These are phyloP conservation scores for Phoeniculus purpureus DNA, from an alignment of 2,797 vertebrate genomes.

Conservation along the genomic window DNA sequence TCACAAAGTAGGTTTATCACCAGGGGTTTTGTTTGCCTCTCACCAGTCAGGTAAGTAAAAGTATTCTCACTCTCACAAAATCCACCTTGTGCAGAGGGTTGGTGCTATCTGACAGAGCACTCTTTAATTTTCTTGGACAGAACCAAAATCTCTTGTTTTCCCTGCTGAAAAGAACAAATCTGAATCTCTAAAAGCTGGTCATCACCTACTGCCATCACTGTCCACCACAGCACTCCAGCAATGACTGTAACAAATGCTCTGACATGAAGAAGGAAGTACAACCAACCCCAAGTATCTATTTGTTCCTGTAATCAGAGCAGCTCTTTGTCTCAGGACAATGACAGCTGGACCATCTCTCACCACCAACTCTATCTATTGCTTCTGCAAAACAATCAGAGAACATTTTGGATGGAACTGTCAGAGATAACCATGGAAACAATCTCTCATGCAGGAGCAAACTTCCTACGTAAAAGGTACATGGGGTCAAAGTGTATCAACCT, in stretches of 20 bases:
- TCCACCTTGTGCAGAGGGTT: not conserved
- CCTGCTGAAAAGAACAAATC: not conserved
- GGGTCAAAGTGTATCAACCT: not conserved
- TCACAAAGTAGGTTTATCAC: not conserved
- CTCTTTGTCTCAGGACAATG: not conserved
- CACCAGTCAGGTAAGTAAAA: not conserved
- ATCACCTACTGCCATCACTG: not conserved
- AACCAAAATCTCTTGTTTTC: not conserved
- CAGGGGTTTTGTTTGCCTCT: conserved; percentile 1
- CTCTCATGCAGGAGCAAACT: not conserved
- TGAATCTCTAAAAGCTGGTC: not conserved
- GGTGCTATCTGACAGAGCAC: not conserved
- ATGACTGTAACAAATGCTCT: not conserved
- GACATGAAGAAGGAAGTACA: not conserved
- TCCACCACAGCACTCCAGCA: not conserved
- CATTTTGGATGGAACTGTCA: not conserved
- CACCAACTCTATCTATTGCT: not conserved
- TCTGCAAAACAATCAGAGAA: not conserved
- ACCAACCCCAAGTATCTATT: not conserved
- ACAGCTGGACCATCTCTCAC: not conserved
- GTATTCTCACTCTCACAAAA: not conserved
- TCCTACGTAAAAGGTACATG: not conserved
- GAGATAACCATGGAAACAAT: not conserved
- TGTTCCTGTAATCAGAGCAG: not conserved
- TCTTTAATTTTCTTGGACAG: not conserved